Evolutionary conservation across 2,113 vertebrate genomes (phyloP).

Genomic region (Malurus cyaneus): DNA sequence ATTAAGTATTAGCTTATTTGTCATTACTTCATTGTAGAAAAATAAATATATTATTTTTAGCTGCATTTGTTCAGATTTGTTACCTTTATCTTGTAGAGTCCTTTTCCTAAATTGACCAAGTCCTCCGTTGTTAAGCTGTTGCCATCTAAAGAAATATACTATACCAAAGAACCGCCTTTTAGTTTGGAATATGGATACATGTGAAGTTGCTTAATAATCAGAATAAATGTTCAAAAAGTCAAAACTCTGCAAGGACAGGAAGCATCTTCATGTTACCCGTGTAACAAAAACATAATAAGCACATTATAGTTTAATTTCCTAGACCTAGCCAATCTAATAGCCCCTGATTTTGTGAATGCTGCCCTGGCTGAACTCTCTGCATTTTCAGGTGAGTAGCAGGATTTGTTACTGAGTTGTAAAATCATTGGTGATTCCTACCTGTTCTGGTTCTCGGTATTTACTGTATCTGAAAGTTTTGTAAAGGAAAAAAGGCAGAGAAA

Average conservation of each 20-base stretch:
- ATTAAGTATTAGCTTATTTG: not conserved
- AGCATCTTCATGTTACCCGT: rapidly evolving
- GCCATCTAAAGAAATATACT: constrained; percentile 91
- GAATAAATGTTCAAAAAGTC: not conserved
- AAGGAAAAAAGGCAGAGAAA: constrained; percentile 43
- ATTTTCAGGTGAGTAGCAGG: not conserved
- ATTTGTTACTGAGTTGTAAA: not conserved
- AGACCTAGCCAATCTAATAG: not conserved
- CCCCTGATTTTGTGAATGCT: not conserved
- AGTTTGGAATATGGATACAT: not conserved
- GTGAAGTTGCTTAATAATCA: not conserved
- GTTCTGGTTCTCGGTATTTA: constrained; percentile 78
- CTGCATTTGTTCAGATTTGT: not conserved
- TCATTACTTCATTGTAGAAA: not conserved
- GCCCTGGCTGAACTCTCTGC: not conserved
- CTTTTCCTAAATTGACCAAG: constrained; percentile 89
- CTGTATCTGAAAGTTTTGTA: constrained; percentile 75
- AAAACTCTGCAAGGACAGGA: not conserved
- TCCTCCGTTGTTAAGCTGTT: constrained; percentile 87
- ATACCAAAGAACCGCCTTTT: constrained; percentile 6
- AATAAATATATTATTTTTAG: not conserved
- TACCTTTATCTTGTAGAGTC: constrained; percentile 96
- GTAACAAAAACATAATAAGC: not conserved
- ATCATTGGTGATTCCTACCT: constrained; percentile 46
- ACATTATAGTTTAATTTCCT: not conserved